These are phyloP conservation scores for Chelon auratus DNA, from an alignment of 2,797 vertebrate genomes.

Conservation along the genomic window DNA sequence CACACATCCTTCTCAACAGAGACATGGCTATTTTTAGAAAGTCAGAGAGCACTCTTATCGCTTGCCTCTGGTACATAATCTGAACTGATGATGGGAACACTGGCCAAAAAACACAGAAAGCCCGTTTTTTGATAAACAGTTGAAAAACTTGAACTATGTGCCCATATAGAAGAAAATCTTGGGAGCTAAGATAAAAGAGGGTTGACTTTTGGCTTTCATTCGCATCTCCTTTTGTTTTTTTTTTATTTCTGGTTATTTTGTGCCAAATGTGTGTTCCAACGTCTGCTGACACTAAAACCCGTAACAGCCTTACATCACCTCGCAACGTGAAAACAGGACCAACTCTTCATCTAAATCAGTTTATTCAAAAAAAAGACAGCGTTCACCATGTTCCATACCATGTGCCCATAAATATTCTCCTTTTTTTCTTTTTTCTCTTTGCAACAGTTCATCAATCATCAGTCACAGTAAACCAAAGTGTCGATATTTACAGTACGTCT, in stretches of 20 bases:
- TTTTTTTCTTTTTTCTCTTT: slow-evolving; percentile 32
- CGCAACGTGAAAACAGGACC: slow-evolving; percentile 22
- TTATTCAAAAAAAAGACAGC: slow-evolving; percentile 78
- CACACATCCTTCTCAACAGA: background rate
- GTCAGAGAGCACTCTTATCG: slow-evolving; percentile 15
- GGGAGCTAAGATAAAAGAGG: background rate
- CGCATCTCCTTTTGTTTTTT: background rate
- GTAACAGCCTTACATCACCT: background rate
- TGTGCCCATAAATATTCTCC: slow-evolving; percentile 48
- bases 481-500: slow-evolving; percentile 65
- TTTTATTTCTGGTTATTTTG: background rate
- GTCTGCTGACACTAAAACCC: background rate
- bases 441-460: slow-evolving; percentile 55
- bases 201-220: background rate
- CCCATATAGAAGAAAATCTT: too few relatives aligned
- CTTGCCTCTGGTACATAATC: slow-evolving; percentile 1
- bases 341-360: slow-evolving; percentile 50
- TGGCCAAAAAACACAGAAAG: background rate
- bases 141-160: too few relatives aligned
- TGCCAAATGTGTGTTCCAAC: background rate
- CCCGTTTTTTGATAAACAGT: too few relatives aligned
- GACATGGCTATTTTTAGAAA: slow-evolving; percentile 17
- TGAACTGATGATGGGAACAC: slow-evolving; percentile 18
- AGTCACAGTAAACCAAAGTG: slow-evolving; percentile 54
- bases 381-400: slow-evolving; percentile 55